Percentiles rank a stretch among this genome's conserved stretches.
Evolutionary conservation across 2,797 vertebrate genomes (phyloP).

Genomic region (Crenuchus spilurus): DNA sequence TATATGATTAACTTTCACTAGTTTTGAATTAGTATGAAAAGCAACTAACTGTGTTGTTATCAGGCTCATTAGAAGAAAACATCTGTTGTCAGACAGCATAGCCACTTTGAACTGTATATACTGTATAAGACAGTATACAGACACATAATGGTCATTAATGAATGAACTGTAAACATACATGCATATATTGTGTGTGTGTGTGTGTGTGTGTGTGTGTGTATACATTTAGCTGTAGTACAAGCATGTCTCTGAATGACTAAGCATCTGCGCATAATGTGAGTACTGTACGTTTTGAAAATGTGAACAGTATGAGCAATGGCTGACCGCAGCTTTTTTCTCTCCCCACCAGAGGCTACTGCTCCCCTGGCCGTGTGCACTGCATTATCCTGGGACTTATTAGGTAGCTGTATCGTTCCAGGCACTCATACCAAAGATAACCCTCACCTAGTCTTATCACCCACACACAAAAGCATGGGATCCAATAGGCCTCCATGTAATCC

Average conservation of each 20-base stretch:
- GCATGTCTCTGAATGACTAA: background rate
- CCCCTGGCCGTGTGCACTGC: slow-evolving; percentile 61
- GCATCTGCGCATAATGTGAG: background rate
- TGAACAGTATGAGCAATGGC: background rate
- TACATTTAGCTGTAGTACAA: no score
- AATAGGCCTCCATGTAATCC: slow-evolving; percentile 78
- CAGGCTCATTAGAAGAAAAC: no score
- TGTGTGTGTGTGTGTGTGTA: no score
- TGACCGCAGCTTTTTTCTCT: slow-evolving; percentile 13
- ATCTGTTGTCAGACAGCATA: no score
- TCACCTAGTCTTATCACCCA: slow-evolving; percentile 80
- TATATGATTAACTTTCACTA: no score
- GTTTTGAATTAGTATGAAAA: no score
- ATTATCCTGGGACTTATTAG: slow-evolving; percentile 81
- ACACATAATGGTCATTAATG: no score
- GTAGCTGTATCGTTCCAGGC: slow-evolving; percentile 69
- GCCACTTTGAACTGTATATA: no score
- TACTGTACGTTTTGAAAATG: background rate
- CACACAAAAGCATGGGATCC: slow-evolving; percentile 81
- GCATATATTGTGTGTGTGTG: no score
- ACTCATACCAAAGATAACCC: slow-evolving; percentile 76
- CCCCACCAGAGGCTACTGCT: slow-evolving; percentile 56
- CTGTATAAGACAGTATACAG: no score
- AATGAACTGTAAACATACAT: no score
- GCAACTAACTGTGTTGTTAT: no score